Evolutionary conservation across 2,888 invertebrate species (phyloP), one percentile per base, ranked within the genome.

Genomic region (Meta bourneti): DNA sequence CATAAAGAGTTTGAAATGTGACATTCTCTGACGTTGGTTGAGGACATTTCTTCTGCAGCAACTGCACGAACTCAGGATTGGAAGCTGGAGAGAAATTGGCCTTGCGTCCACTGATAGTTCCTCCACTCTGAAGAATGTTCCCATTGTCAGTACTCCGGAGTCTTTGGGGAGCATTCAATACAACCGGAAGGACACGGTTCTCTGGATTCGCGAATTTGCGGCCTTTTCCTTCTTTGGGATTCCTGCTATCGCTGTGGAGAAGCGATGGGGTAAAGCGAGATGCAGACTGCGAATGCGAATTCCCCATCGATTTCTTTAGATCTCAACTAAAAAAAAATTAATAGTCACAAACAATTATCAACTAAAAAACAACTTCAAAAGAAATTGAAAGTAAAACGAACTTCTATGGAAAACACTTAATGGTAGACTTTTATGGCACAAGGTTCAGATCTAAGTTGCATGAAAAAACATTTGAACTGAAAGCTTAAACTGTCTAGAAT

Each of bases 121-220:
- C 98, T 0, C 97, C 97, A 7, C 97, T 97, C 94, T 97, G 97
- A 88, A 98, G 95, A 94, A 97, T 97, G 94, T 96, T 97, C 83
- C 98, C 98, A 95, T 98, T 98, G 95, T 97, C 97, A 5, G 98
- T 98, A 90, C 96, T 96, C 93, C 97, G 96, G 87, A 98, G 95
- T 34, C 92, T 74, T 54, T 93, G 93, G 0, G 93, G 92, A 0
- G 89, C 75, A 20, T 81, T 54, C 0, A 93, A 48, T 6, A 79
- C 54, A 0, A 82, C 61, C 5, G 92, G 93, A n/a, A 93, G 88
- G 7, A 93, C 92, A 49, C 87, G 89, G 69, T 92, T 93, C 34
- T 90, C 90, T 4, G 93, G 92, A 52, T 81, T 88, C 0, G 88
- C 90, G 51, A 70, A 54, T 11, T 80, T 81, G 16, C 81, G 86